Conservation (phyloP, 2,888 invertebrate genomes). For the Drosophila pullipes region DNA sequence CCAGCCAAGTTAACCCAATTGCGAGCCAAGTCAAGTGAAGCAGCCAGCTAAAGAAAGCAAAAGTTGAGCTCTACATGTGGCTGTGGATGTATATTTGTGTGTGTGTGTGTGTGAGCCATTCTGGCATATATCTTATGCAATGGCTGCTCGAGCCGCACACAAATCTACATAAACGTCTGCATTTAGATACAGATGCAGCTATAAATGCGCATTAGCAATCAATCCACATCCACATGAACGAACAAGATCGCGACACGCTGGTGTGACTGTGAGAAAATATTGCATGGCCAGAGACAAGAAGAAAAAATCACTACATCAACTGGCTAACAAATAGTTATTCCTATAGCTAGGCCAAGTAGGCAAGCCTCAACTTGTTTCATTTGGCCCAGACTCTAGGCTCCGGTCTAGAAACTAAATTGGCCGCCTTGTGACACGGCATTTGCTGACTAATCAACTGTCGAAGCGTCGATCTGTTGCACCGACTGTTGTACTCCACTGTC, state of each 20-base stretch:
- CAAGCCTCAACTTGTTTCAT: slow-evolving; percentile 39
- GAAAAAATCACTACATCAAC: not conserved
- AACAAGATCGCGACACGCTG: slow-evolving; percentile 37
- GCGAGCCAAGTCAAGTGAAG: slow-evolving; percentile 55
- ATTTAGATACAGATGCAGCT: slow-evolving; percentile 50
- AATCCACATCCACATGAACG: slow-evolving; percentile 60
- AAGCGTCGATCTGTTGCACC: slow-evolving; percentile 45
- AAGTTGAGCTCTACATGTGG: slow-evolving; percentile 30
- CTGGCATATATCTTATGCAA: slow-evolving; percentile 48
- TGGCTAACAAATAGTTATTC: slow-evolving; percentile 30
- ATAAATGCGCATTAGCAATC: slow-evolving; percentile 73
- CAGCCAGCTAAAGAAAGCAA: slow-evolving; percentile 66
- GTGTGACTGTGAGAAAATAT: slow-evolving; percentile 66
- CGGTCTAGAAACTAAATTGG: slow-evolving; percentile 61
- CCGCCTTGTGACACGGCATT: slow-evolving; percentile 51
- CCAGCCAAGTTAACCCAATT: slow-evolving; percentile 46
- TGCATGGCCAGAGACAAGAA: slow-evolving; percentile 17
- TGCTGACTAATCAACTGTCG: slow-evolving; percentile 63
- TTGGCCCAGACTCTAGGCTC: slow-evolving; percentile 35
- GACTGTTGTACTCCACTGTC: slow-evolving; percentile 8
- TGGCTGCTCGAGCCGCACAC: slow-evolving; percentile 9
- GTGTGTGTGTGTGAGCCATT: slow-evolving; percentile 29
- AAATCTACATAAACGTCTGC: slow-evolving; percentile 51
- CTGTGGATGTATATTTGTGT: not conserved
- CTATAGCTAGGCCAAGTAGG: slow-evolving; percentile 21